Percentiles rank a stretch among this genome's conserved stretches.
Evolutionary conservation across 2,888 invertebrate species (phyloP).

Genomic region (Hyposoter didymator): DNA sequence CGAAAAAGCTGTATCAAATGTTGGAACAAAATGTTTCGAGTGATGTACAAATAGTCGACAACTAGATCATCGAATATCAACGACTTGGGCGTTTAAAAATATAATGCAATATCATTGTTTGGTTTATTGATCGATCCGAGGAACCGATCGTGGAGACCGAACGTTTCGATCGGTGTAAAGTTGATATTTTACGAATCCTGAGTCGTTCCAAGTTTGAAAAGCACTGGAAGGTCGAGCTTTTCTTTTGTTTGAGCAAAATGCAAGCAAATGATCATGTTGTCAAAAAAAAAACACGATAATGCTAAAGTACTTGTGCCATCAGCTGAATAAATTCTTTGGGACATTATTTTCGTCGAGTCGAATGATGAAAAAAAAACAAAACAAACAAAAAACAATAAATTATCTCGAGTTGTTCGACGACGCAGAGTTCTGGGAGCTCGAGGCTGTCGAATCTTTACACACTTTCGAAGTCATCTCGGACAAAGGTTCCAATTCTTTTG

Average conservation of each 20-base stretch:
- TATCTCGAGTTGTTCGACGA: conserved; percentile 74
- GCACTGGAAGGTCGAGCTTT: not conserved
- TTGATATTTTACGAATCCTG: conserved; percentile 25
- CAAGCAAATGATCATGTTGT: not conserved
- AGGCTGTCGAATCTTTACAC: conserved; percentile 86
- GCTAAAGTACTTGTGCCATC: conserved; percentile 62
- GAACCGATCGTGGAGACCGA: not conserved
- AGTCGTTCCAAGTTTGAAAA: conserved; percentile 21
- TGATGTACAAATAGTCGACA: conserved; percentile 8
- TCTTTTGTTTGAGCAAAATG: conserved; percentile 39
- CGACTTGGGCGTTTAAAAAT: conserved; percentile 35
- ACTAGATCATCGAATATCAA: conserved; percentile 6
- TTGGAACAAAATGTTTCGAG: conserved; percentile 17
- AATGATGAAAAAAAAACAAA: not conserved
- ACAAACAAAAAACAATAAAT: conserved; percentile 64
- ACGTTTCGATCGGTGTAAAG: not conserved
- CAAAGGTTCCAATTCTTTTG: conserved; percentile 94
- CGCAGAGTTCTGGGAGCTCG: conserved; percentile 70
- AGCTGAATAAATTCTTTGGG: conserved; percentile 53
- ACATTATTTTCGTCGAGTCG: not conserved
- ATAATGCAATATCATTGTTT: conserved; percentile 28
- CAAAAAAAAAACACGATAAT: conserved; percentile 35
- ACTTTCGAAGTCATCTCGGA: conserved; percentile 91
- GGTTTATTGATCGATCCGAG: not conserved
- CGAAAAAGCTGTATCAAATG: conserved; percentile 35